phyloP scores from a whole-genome alignment of 37 sponge, comb jelly and placozoan genomes.

The Beroe forskalii region DNA sequence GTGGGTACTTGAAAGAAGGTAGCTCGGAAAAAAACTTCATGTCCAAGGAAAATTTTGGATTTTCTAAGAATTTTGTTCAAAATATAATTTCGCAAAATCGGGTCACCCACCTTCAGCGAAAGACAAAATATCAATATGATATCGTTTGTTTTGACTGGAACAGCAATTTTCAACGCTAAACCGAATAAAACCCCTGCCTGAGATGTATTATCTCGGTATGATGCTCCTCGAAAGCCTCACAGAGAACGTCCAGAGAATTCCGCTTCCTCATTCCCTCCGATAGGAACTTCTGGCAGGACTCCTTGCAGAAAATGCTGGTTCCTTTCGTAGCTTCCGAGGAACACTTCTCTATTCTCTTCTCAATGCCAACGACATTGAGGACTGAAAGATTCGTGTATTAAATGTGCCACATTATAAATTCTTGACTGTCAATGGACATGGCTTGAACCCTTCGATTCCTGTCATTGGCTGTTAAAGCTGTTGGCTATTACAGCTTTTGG shows the following conservation, averaged over 20 bases:
- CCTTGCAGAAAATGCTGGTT: conserved; percentile 2
- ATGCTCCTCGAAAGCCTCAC: conserved; percentile 21
- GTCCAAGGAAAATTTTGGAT: too few relatives aligned
- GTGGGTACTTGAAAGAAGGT: too few relatives aligned
- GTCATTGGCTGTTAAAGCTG: too few relatives aligned
- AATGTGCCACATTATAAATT: too few relatives aligned
- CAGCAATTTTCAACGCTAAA: too few relatives aligned
- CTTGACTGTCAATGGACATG: too few relatives aligned
- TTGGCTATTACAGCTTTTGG: too few relatives aligned
- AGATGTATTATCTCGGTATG: conserved; percentile 35
- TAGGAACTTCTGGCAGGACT: conserved; percentile 33
- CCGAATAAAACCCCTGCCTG: background rate
- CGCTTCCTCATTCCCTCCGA: conserved; percentile 5
- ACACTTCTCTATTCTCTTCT: conserved; percentile 45
- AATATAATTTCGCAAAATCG: too few relatives aligned
- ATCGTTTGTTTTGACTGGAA: background rate
- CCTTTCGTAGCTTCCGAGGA: background rate
- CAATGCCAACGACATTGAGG: conserved; percentile 5
- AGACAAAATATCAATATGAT: background rate
- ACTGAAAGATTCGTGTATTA: conserved; percentile 21
- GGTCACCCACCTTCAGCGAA: too few relatives aligned
- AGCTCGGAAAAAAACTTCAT: too few relatives aligned
- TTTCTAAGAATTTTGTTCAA: too few relatives aligned
- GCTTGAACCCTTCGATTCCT: too few relatives aligned
- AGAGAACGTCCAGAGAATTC: conserved; percentile 27